These are phyloP conservation scores for Campylomormyrus numenius DNA, from an alignment of 2,113 vertebrate species.

Conservation along the genomic window DNA sequence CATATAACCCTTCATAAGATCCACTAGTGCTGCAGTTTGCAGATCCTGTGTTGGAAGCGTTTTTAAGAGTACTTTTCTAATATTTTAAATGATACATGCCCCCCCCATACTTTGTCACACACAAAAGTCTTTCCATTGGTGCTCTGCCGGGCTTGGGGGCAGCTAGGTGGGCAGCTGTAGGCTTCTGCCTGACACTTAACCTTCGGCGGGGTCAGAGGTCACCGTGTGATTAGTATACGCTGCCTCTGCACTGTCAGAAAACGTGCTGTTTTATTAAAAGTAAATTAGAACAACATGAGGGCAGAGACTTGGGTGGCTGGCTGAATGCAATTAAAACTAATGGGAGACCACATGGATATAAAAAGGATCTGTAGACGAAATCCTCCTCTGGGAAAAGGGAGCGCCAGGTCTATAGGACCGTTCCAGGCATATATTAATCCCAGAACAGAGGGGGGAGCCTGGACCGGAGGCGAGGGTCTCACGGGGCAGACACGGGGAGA, in stretches of 20 bases:
- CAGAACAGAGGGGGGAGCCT: not conserved
- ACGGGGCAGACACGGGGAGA: not conserved
- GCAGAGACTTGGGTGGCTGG: not conserved
- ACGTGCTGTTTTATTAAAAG: constrained; percentile 25
- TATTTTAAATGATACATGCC: not conserved
- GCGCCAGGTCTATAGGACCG: not conserved
- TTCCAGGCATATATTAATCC: not conserved
- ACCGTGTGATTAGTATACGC: constrained; percentile 19
- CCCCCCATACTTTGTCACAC: not conserved
- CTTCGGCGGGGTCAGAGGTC: constrained; percentile 29
- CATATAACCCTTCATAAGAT: not conserved
- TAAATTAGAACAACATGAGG: constrained; percentile 32
- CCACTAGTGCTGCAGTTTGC: not conserved
- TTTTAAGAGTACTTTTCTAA: not conserved
- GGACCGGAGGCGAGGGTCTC: not conserved
- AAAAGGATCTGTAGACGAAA: not conserved
- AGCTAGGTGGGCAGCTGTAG: not conserved
- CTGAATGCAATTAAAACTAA: constrained; percentile 23
- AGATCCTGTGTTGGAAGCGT: not conserved
- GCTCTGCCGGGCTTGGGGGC: not conserved
- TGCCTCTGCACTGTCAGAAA: constrained; percentile 18
- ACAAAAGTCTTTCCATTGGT: not conserved
- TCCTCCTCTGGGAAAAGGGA: not conserved
- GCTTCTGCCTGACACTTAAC: constrained; percentile 24
- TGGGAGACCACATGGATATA: constrained; percentile 20